Evolutionary conservation across 2,888 invertebrate genomes (phyloP), one percentile per base, ranked within the genome.

Genomic region (Myopa tessellatipennis): DNA sequence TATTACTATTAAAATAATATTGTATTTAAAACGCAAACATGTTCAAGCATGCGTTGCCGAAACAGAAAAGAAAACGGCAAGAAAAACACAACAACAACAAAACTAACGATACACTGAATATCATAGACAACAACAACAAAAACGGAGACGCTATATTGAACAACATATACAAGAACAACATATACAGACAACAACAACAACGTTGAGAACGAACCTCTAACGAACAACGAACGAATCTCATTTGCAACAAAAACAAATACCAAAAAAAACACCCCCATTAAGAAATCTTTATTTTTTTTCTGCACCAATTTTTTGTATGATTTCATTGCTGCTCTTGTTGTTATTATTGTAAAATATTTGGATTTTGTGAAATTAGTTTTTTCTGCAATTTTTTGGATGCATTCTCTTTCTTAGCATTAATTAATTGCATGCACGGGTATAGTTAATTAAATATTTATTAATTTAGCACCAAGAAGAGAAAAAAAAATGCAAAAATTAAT

Each of bases 11-110:
- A 26, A 61, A 61, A 26, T 26, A 26, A 26, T 26, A 26, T 58
- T 58, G 2, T 26, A 26, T 58, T 58, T 58, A 18, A 38, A 65
- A 65, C 65, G 65, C 65, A 65, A 65, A 36, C 65, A 34, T 36
- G 5, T 65, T 8, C 65, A 65, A 36, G 36, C 34, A 65, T 65
- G 65, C 65, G 65, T 65, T 65, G 36, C 38, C 12, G 34, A 8
- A 34, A 38, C 36, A 14, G 8, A 65, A 65, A 3, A 65, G 14
- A 36, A 45, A 26, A 61, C n/a, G 26, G 26, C 38, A 40, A 34
- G 34, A 38, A 34, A 65, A 65, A 10, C 65, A 12, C 65, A 38
- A 65, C 63, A 34, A 63, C 65, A 65, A 38, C 38, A 38, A 63
- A n/a, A 63, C n/a, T 63, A 12, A 34, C 18, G 34, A 34, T 4